phyloP scores from a whole-genome alignment of 1,140 invertebrate genomes.

The Drosophila watanabei region DNA sequence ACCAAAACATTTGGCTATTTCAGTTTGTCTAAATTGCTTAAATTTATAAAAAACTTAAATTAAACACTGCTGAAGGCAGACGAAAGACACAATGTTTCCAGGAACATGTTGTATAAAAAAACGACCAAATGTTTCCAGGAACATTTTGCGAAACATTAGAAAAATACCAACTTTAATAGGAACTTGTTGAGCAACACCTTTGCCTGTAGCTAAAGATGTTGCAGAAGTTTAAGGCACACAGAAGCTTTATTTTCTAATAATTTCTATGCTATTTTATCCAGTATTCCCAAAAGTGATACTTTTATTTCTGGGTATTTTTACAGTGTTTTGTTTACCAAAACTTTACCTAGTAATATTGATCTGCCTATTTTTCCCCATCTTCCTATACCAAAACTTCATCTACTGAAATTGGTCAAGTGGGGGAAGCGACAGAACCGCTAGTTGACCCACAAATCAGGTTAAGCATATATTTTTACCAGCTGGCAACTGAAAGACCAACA shows the following conservation, averaged over 20 bases:
- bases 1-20: background rate
- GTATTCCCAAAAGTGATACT: background rate
- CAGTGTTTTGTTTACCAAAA: no score
- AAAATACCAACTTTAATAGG: background rate
- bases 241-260: background rate
- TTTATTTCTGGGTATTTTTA: background rate
- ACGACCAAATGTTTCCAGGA: background rate
- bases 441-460: constrained; percentile 59
- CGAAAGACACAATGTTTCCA: background rate
- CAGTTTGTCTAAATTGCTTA: background rate
- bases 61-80: background rate
- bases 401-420: constrained; percentile 5
- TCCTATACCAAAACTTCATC: background rate
- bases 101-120: background rate
- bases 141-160: background rate
- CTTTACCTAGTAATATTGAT: background rate
- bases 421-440: constrained; percentile 17
- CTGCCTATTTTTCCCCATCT: background rate
- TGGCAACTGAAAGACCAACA: constrained; percentile 21
- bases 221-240: background rate
- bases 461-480: constrained; percentile 2
- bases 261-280: background rate
- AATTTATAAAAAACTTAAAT: background rate
- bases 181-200: background rate
- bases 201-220: background rate